phyloP scores from a whole-genome alignment of 2,797 vertebrate species.

The Brotogeris chrysoptera region DNA sequence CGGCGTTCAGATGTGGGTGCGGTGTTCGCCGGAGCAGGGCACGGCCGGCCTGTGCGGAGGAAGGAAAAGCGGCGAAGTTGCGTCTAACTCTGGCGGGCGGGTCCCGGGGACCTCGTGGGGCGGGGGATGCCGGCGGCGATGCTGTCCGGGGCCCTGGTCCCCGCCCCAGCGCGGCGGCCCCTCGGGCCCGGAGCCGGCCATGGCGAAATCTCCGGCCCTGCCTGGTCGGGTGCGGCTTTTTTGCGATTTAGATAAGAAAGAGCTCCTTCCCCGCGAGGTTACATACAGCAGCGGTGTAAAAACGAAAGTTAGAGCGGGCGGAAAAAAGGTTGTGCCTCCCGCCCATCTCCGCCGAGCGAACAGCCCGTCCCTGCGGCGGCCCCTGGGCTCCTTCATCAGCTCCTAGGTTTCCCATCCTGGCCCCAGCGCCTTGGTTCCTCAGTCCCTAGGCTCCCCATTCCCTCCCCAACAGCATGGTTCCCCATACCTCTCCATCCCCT shows the following conservation, averaged over 20 bases:
- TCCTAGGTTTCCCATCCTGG: neutral
- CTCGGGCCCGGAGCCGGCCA: neutral
- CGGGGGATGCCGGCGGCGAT: neutral
- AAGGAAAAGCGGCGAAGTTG: neutral
- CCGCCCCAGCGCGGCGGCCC: neutral
- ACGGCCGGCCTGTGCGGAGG: neutral
- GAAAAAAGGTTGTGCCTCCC: neutral
- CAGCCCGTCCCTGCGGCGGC: neutral
- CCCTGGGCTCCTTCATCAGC: neutral
- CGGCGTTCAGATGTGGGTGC: neutral
- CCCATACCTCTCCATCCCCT: neutral
- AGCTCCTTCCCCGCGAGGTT: neutral
- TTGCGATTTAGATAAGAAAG: neutral
- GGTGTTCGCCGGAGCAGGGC: neutral
- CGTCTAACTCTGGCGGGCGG: neutral
- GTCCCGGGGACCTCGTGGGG: neutral
- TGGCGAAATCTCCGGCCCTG: neutral
- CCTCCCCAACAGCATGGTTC: neutral
- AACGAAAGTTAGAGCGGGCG: slow-evolving; percentile 15
- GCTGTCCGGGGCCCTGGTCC: neutral
- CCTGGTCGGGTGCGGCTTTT: neutral
- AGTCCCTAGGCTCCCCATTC: neutral
- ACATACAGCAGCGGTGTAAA: neutral
- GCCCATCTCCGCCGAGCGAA: neutral
- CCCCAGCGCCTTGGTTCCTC: neutral